These are phyloP conservation scores for Helogale parvula DNA, from an alignment of 2,113 vertebrate genomes.

Conservation along the genomic window DNA sequence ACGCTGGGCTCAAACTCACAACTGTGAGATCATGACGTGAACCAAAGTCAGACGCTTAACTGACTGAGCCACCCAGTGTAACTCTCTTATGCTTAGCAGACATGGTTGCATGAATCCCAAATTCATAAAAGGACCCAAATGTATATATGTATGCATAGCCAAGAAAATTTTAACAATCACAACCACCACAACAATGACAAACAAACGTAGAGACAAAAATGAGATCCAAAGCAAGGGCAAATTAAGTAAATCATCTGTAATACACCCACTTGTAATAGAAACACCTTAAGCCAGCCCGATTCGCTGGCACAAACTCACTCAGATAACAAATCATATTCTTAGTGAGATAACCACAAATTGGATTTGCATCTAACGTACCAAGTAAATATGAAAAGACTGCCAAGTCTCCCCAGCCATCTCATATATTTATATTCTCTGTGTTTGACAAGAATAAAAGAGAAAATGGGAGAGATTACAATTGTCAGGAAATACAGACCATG, in stretches of 20 bases:
- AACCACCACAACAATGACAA: neutral
- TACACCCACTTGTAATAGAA: neutral
- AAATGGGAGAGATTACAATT: neutral
- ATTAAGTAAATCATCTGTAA: neutral
- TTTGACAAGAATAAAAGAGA: conserved; percentile 55
- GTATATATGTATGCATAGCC: neutral
- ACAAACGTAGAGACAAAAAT: neutral
- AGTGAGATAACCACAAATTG: conserved; percentile 46
- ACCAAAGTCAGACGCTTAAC: too few relatives aligned
- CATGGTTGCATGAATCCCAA: neutral
- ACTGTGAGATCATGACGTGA: too few relatives aligned
- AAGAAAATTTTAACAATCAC: neutral
- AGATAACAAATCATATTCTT: conserved; percentile 62
- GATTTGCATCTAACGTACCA: conserved; percentile 37
- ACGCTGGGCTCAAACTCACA: too few relatives aligned
- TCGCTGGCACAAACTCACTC: neutral
- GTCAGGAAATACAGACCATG: neutral
- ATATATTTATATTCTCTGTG: conserved; percentile 66
- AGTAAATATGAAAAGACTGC: conserved; percentile 70
- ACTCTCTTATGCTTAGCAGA: neutral
- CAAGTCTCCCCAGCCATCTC: conserved; percentile 34
- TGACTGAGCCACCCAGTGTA: too few relatives aligned
- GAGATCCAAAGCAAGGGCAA: neutral
- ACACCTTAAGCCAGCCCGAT: neutral
- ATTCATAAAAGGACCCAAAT: neutral